These are phyloP conservation scores for Bergia puertoricense DNA, from an alignment of 92 coral and sea anemone genomes.

Conservation along the genomic window DNA sequence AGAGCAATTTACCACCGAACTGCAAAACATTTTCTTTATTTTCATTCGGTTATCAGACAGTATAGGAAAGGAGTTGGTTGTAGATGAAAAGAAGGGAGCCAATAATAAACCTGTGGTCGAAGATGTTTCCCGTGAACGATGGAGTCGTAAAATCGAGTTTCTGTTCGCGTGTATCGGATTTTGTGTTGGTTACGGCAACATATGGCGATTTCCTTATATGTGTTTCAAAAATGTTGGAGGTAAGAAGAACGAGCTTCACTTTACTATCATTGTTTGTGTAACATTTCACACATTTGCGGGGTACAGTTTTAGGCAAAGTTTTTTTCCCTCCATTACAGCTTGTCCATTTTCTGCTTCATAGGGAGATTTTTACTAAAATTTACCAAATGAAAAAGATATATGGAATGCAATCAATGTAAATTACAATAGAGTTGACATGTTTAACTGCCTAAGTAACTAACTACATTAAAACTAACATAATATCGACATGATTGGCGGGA, in stretches of 20 bases:
- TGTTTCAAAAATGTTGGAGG: slow-evolving; percentile 59
- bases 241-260: background rate
- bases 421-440: too few relatives aligned
- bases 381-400: too few relatives aligned
- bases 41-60: slow-evolving; percentile 11
- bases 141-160: slow-evolving; percentile 57
- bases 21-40: too few relatives aligned
- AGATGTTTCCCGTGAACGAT: slow-evolving; percentile 45
- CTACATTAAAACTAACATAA: too few relatives aligned
- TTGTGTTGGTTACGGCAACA: slow-evolving; percentile 61
- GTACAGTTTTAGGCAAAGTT: too few relatives aligned
- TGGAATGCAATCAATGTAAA: too few relatives aligned
- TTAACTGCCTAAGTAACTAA: too few relatives aligned
- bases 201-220: slow-evolving; percentile 64
- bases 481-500: too few relatives aligned
- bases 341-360: background rate
- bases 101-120: background rate
- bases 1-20: too few relatives aligned
- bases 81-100: background rate
- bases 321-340: background rate
- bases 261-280: background rate
- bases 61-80: background rate
- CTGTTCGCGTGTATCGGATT: slow-evolving; percentile 58
- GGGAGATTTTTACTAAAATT: too few relatives aligned
- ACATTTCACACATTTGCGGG: too few relatives aligned